Base-by-base conservation (phyloP, 1,140 invertebrate species). In the Arion vulgaris region DNA sequence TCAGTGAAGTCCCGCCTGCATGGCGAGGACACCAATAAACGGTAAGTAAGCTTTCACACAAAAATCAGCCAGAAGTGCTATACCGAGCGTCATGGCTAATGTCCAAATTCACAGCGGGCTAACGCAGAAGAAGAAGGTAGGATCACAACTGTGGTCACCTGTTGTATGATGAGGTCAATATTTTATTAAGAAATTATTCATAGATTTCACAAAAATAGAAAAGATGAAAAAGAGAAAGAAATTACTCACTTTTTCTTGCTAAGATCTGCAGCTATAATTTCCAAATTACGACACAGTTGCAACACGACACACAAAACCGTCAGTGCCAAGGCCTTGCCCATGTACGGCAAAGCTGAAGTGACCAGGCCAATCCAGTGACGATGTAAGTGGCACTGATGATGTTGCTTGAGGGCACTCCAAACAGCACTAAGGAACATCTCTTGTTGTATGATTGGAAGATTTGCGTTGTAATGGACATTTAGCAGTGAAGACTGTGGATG, bases 351-450 rank as follows among this genome's bases (percentile, higher is more conserved):
- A 85, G 95, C 95, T 53, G 95, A 95, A 7, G 95, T 96, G 13
- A 97, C 94, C 89, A 97, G 93, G 79, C 95, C 94, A 32, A 96
- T 94, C 96, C 96, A 97, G 87, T 96, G 95, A 81, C 95, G 96
- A 81, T 92, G 92, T 83, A 92, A 95, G 94, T 86, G 95, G 92
- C 93, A 90, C 49, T 92, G 86, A 69, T 93, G 92, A 38, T 90
- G 88, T 81, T 94, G 93, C 82, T 93, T 93, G 7, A 98, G 92
- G 28, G 96, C 96, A 87, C 94, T 96, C 71, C 97, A 91, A 77
- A 98, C 94, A 66, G 96, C 95, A 36, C 95, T 94, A 32, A 97
- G 91, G 89, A 98, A 97, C 94, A 98, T 96, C 32, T 96, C 94
- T 91, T 98, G 96, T 71, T 92, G 90, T 34, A 91, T 88, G 34